Evolutionary conservation across 2,888 invertebrate genomes (phyloP).

Genomic region (Camponotus fellah): DNA sequence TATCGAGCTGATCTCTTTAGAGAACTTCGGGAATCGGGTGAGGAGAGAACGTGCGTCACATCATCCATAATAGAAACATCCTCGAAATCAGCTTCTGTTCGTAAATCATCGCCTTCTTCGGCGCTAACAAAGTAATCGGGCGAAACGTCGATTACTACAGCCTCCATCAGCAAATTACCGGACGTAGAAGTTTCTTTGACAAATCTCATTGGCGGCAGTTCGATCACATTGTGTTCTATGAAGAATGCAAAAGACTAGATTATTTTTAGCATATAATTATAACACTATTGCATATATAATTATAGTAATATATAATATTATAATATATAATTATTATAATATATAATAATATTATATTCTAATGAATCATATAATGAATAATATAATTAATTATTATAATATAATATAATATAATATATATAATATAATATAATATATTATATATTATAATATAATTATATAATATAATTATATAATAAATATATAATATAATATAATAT

Average conservation of each 20-base stretch:
- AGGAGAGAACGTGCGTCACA: conserved; percentile 85
- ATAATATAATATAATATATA: too few species aligned
- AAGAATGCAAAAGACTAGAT: conserved; percentile 73
- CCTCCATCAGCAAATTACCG: conserved; percentile 96
- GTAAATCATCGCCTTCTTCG: conserved; percentile 93
- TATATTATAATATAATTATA: too few species aligned
- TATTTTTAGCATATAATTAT: not conserved
- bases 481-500: too few species aligned
- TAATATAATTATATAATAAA: too few species aligned
- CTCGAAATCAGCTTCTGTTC: conserved; percentile 95
- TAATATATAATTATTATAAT: too few species aligned
- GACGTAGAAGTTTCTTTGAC: conserved; percentile 96
- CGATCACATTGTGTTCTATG: conserved; percentile 93
- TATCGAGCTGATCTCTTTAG: conserved; percentile 60
- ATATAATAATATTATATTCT: too few species aligned
- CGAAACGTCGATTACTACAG: conserved; percentile 95
- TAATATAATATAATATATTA: too few species aligned
- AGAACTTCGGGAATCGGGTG: conserved; percentile 69
- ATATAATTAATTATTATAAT: too few species aligned
- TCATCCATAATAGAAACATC: conserved; percentile 94
- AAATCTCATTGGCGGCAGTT: conserved; percentile 94
- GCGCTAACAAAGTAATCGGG: conserved; percentile 94
- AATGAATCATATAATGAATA: too few species aligned
- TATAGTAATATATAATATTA: too few species aligned
- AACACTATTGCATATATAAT: not conserved